Evolutionary conservation across 2,888 invertebrate genomes (phyloP).

Genomic region (Megalurothrips usitatus): DNA sequence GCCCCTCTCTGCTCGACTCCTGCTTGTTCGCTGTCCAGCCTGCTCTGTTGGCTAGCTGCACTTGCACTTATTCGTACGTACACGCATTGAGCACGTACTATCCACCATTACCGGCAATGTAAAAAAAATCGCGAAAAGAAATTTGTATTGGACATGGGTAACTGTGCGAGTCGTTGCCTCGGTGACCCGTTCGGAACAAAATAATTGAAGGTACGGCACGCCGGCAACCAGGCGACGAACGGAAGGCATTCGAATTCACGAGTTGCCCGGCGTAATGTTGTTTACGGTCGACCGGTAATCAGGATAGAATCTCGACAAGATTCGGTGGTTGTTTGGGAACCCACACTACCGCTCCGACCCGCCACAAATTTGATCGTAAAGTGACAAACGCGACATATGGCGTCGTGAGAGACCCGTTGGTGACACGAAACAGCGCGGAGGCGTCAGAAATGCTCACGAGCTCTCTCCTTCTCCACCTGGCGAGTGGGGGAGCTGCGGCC

Average conservation of each 20-base stretch:
- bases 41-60: no score
- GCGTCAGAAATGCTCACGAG: neutral
- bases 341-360: neutral
- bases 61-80: no score
- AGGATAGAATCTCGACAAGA: slow-evolving; percentile 13
- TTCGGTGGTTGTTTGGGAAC: neutral
- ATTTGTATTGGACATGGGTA: no score
- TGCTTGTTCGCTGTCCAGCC: no score
- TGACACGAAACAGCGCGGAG: neutral
- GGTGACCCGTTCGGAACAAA: neutral
- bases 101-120: no score
- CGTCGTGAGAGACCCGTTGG: neutral
- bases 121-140: no score
- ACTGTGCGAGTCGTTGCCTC: neutral
- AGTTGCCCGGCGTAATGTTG: neutral
- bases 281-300: neutral
- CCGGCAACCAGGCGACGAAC: neutral
- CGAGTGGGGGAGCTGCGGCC: neutral
- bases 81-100: no score
- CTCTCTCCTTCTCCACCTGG: neutral
- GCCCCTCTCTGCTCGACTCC: no score
- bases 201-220: no score
- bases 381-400: slow-evolving; percentile 11
- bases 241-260: neutral
- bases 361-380: slow-evolving; percentile 25